A percentile compares a stretch with the other conserved stretches of the same genome.
These are phyloP conservation scores for Tromatobia lineatoria DNA, from an alignment of 2,888 invertebrate species.

Conservation along the genomic window DNA sequence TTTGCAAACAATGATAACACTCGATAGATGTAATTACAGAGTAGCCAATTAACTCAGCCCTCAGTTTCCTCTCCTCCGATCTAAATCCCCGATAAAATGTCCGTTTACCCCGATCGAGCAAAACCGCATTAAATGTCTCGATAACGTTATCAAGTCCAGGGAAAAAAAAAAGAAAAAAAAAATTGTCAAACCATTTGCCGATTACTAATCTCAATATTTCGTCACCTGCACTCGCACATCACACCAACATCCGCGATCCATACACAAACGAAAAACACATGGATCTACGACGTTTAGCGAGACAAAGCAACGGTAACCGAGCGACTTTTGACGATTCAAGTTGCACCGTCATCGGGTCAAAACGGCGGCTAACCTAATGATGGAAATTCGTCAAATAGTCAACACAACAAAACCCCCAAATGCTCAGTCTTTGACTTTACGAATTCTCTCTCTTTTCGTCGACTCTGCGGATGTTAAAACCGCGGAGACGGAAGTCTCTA, in stretches of 20 bases:
- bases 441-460: neutral
- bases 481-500: neutral
- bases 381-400: slow-evolving; percentile 50
- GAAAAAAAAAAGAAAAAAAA: slow-evolving; percentile 45
- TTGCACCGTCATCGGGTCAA: slow-evolving; percentile 79
- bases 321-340: slow-evolving; percentile 70
- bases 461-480: slow-evolving; percentile 60
- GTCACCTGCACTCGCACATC: slow-evolving; percentile 12
- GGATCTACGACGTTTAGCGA: slow-evolving; percentile 44
- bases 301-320: slow-evolving; percentile 64
- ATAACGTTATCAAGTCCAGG: neutral
- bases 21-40: neutral
- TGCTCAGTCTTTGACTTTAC: neutral
- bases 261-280: slow-evolving; percentile 24
- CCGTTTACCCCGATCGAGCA: neutral
- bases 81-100: neutral
- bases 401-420: slow-evolving; percentile 60
- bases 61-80: neutral
- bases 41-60: neutral
- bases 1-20: neutral
- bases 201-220: slow-evolving; percentile 55
- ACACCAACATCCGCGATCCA: slow-evolving; percentile 36
- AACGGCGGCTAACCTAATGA: slow-evolving; percentile 74
- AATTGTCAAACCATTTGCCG: slow-evolving; percentile 51
- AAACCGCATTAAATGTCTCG: neutral